phyloP scores from a whole-genome alignment of 2,797 vertebrate species.

The Hippoglossus hippoglossus region DNA sequence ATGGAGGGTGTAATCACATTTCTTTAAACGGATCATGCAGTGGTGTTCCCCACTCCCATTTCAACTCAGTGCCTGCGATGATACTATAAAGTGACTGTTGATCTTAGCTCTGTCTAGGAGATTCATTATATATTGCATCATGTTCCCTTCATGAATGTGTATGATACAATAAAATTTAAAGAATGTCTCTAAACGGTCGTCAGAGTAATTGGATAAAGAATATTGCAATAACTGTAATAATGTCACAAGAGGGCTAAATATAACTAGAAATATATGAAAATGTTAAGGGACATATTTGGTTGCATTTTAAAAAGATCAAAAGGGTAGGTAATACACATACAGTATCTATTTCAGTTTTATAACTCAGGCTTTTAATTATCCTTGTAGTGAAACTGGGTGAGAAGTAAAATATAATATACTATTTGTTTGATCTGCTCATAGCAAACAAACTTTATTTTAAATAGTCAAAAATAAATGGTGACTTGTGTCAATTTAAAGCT shows the following conservation, averaged over 20 bases:
- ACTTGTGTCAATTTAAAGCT: too few relatives aligned
- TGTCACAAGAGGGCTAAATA: neutral
- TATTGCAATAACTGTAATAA: neutral
- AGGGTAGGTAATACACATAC: too few relatives aligned
- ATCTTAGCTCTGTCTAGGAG: slow-evolving; percentile 32
- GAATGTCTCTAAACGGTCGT: neutral
- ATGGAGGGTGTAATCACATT: slow-evolving; percentile 3
- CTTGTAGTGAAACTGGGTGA: too few relatives aligned
- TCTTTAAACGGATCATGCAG: neutral
- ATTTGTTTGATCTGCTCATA: too few relatives aligned
- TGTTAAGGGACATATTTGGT: too few relatives aligned
- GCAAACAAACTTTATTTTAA: too few relatives aligned
- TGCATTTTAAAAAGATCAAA: too few relatives aligned
- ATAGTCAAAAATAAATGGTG: too few relatives aligned
- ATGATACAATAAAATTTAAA: slow-evolving; percentile 56
- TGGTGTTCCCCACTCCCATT: slow-evolving; percentile 5
- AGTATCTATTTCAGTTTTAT: too few relatives aligned
- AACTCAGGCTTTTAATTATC: too few relatives aligned
- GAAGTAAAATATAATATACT: too few relatives aligned
- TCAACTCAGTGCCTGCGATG: slow-evolving; percentile 13
- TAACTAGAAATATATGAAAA: neutral
- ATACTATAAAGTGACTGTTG: slow-evolving; percentile 49
- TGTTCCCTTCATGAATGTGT: slow-evolving; percentile 50
- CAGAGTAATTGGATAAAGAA: neutral
- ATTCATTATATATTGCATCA: slow-evolving; percentile 51